Evolutionary conservation across 2,113 vertebrate genomes (phyloP).

Genomic region (Diphyllodes magnificus): DNA sequence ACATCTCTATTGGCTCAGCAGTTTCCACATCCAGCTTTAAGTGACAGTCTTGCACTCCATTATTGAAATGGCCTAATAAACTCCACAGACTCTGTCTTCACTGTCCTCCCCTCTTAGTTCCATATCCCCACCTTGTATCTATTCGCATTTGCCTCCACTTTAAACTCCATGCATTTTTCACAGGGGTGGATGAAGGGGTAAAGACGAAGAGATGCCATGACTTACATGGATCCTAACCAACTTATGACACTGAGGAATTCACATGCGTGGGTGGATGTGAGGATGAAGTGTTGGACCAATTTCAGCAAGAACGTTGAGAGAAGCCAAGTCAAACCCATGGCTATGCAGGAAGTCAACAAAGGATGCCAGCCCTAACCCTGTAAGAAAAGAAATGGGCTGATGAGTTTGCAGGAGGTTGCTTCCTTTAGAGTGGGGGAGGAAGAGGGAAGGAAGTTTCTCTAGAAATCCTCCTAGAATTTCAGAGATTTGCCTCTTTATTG

Average conservation of each 20-base stretch:
- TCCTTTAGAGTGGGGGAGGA: neutral
- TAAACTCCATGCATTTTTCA: neutral
- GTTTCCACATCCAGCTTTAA: neutral
- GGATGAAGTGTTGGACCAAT: neutral
- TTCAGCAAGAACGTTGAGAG: neutral
- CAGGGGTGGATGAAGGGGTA: neutral
- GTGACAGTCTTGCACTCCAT: neutral
- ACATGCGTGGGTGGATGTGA: neutral
- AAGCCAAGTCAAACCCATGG: conserved; percentile 29
- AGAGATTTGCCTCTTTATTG: neutral
- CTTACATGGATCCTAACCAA: neutral
- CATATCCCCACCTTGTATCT: neutral
- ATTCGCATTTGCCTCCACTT: neutral
- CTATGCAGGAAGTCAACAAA: neutral
- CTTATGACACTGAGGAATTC: conserved; percentile 21
- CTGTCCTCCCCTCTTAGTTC: neutral
- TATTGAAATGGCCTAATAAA: neutral
- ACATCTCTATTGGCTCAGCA: neutral
- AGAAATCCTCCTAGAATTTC: neutral
- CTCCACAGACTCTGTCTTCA: neutral
- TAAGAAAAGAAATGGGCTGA: neutral
- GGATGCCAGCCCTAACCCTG: neutral
- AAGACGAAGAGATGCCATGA: neutral
- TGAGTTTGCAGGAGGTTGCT: neutral
- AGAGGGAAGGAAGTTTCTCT: neutral